Percentiles rank a stretch among this genome's conserved stretches.
These are phyloP conservation scores for Synanthedon vespiformis DNA, from an alignment of 2,888 invertebrate genomes.

Conservation along the genomic window DNA sequence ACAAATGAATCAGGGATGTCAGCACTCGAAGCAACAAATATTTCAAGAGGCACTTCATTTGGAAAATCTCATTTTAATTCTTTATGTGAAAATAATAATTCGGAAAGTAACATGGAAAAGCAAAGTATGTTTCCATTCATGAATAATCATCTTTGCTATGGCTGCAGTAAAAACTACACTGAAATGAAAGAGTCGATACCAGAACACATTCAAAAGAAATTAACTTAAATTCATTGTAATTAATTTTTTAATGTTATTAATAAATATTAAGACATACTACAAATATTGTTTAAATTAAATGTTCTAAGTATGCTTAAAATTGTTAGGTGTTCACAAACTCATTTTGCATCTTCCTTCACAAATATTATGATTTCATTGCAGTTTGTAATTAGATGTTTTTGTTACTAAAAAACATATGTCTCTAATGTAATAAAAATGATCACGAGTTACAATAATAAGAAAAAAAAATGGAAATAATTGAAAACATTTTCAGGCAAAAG, in stretches of 20 bases:
- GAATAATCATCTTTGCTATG: conserved; percentile 40
- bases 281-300: conserved; percentile 1
- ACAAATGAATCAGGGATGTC: conserved; percentile 44
- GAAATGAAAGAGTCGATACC: conserved; percentile 27
- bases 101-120: conserved; percentile 8
- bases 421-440: no score
- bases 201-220: conserved; percentile 9
- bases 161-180: conserved; percentile 46
- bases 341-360: neutral
- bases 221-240: conserved; percentile 1
- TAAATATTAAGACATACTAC: conserved; percentile 3
- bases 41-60: conserved; percentile 62
- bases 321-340: neutral
- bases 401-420: neutral
- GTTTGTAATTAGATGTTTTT: neutral
- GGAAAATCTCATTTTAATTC: conserved; percentile 8
- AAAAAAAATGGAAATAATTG: conserved; percentile 12
- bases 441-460: no score
- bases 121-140: conserved; percentile 39
- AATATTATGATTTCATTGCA: neutral
- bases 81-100: conserved; percentile 4
- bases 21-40: conserved; percentile 72
- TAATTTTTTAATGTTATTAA: conserved; percentile 1
- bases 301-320: neutral
- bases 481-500: conserved; percentile 58